phyloP scores from a whole-genome alignment of 2,113 vertebrate species.

The Bagarius yarrelli region DNA sequence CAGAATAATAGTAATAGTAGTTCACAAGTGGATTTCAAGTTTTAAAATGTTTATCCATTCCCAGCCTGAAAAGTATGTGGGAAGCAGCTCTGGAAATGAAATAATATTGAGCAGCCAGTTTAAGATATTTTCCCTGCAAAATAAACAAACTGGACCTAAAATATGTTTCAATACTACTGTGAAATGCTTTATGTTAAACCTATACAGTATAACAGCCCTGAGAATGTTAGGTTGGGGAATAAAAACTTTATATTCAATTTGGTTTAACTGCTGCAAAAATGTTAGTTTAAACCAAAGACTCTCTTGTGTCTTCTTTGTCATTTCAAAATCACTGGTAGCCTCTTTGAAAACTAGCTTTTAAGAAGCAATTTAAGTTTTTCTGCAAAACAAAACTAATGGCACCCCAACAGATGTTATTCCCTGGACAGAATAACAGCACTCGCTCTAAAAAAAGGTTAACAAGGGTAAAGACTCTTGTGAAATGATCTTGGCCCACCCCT shows the following conservation, averaged over 20 bases:
- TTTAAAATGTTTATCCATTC: conserved; percentile 20
- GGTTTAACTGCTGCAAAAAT: background rate
- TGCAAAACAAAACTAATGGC: background rate
- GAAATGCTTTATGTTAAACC: conserved; percentile 34
- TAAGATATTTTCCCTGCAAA: conserved; percentile 17
- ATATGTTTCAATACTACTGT: conserved; percentile 27
- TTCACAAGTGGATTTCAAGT: conserved; percentile 13
- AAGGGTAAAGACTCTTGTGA: background rate
- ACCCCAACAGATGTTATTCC: background rate
- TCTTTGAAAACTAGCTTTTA: background rate
- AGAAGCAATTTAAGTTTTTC: background rate
- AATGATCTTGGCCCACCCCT: background rate
- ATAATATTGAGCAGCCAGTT: conserved; percentile 38
- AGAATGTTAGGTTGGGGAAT: background rate
- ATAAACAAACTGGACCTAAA: conserved; percentile 22
- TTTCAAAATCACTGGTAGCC: background rate
- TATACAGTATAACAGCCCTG: background rate
- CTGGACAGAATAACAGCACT: background rate
- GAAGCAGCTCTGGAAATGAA: conserved; percentile 20
- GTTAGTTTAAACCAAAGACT: background rate
- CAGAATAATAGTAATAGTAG: background rate
- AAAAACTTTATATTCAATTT: conserved; percentile 5
- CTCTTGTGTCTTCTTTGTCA: background rate
- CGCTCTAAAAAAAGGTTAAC: background rate
- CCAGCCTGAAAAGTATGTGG: conserved; percentile 14